These are phyloP conservation scores for Bombus ignitus DNA, from an alignment of 1,140 invertebrate species.

Conservation along the genomic window DNA sequence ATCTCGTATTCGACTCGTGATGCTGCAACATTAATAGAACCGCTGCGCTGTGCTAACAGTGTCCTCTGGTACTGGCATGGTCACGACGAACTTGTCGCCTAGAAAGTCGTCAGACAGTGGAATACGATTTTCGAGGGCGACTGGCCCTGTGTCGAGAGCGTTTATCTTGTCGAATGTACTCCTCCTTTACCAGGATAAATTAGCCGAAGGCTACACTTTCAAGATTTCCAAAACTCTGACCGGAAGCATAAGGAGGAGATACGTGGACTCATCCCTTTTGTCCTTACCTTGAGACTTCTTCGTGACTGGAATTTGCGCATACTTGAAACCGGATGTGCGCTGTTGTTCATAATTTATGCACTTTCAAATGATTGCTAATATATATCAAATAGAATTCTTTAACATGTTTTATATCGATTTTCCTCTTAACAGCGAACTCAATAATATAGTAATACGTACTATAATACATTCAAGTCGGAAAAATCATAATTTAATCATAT, in stretches of 20 bases:
- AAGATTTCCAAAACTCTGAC: constrained; percentile 42
- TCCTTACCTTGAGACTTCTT: constrained; percentile 26
- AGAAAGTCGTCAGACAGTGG: not conserved
- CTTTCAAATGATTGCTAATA: too few relatives aligned
- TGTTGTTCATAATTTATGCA: too few relatives aligned
- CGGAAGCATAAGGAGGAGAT: not conserved
- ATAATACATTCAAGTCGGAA: too few relatives aligned
- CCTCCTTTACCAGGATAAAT: constrained; percentile 38
- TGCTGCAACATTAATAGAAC: constrained; percentile 31
- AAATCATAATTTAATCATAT: too few relatives aligned
- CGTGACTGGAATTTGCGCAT: not conserved
- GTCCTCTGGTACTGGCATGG: not conserved
- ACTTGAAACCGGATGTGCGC: not conserved
- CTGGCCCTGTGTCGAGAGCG: constrained; percentile 7
- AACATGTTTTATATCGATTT: too few relatives aligned
- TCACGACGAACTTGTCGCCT: not conserved
- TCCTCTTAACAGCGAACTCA: too few relatives aligned
- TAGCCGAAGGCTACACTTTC: constrained; percentile 39
- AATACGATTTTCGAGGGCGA: not conserved
- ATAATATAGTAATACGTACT: too few relatives aligned
- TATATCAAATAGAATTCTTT: too few relatives aligned
- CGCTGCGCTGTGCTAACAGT: constrained; percentile 9
- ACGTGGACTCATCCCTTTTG: constrained; percentile 38
- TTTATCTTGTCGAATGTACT: constrained; percentile 20
- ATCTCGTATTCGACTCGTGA: not conserved